Evolutionary conservation across 2,888 invertebrate species (phyloP).

Genomic region (Lamproptera curius): DNA sequence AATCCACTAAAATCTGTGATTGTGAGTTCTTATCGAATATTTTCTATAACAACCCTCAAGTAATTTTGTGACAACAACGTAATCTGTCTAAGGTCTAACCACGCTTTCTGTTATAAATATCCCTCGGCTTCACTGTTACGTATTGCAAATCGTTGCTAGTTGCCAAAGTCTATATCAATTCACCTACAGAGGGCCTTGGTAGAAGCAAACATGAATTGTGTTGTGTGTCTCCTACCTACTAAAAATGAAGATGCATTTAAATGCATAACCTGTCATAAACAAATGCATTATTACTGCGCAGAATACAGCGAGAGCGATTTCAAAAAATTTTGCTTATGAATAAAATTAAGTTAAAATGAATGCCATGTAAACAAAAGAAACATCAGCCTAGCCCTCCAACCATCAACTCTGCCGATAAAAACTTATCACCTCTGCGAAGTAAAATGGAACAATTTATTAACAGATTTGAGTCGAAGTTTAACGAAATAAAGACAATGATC

Average conservation of each 20-base stretch:
- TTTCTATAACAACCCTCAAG: not conserved
- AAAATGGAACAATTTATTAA: too few relatives aligned
- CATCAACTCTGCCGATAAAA: too few relatives aligned
- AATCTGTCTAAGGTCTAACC: not conserved
- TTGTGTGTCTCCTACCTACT: not conserved
- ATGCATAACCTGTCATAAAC: not conserved
- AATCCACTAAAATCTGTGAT: not conserved
- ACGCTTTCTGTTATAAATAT: too few relatives aligned
- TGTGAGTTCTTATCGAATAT: not conserved
- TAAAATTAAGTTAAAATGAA: not conserved
- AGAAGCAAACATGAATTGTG: not conserved
- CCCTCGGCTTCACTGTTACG: too few relatives aligned
- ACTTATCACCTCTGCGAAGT: too few relatives aligned
- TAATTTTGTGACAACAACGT: not conserved
- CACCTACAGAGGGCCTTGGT: not conserved
- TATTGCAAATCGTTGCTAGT: not conserved
- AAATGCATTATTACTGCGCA: not conserved
- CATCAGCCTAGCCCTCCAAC: too few relatives aligned
- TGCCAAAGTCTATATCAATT: not conserved
- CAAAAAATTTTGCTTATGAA: not conserved
- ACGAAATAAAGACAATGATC: too few relatives aligned
- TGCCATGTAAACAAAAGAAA: too few relatives aligned
- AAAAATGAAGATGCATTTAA: not conserved
- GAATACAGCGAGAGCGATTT: not conserved
- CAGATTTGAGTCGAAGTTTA: too few relatives aligned